Percentiles rank a stretch among this genome's conserved stretches.
phyloP scores from a whole-genome alignment of 2,113 vertebrate species.

The Eidolon helvum region DNA sequence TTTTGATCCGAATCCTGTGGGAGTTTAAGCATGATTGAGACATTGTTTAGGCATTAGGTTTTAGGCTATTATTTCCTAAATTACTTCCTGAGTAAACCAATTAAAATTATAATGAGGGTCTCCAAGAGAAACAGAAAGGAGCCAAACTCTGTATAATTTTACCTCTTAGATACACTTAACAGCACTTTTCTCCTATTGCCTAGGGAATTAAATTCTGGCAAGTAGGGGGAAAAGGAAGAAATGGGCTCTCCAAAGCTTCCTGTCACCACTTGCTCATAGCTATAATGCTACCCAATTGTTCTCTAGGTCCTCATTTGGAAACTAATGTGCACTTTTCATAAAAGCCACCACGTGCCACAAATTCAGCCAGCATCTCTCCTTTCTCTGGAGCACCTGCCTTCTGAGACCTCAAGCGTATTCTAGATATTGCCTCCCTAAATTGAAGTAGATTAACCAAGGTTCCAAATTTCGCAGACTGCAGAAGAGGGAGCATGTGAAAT shows the following conservation, averaged over 20 bases:
- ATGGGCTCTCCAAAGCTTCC: not conserved
- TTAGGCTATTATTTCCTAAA: conserved; percentile 6
- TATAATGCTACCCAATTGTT: not conserved
- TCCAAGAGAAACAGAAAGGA: conserved; percentile 48
- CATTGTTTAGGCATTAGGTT: not conserved
- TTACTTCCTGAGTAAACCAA: conserved; percentile 55
- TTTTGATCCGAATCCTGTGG: not conserved
- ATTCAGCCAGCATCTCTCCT: not conserved
- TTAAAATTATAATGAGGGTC: conserved; percentile 43
- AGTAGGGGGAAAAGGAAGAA: not conserved
- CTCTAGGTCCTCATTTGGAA: not conserved
- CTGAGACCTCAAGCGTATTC: not conserved
- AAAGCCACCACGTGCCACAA: not conserved
- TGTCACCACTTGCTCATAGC: not conserved
- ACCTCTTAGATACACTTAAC: not conserved
- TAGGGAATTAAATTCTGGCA: conserved; percentile 15
- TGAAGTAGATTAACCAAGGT: not conserved
- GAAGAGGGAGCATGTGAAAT: not conserved
- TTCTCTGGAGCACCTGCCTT: not conserved
- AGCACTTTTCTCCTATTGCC: not conserved
- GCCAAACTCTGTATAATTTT: not conserved
- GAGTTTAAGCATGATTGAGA: not conserved
- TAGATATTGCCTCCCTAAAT: not conserved
- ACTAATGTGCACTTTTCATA: not conserved
- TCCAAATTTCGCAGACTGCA: not conserved